Evolutionary conservation across 2,797 vertebrate species (phyloP), one percentile per base, ranked within the genome.

Genomic region (Enteromius paludinosus): DNA sequence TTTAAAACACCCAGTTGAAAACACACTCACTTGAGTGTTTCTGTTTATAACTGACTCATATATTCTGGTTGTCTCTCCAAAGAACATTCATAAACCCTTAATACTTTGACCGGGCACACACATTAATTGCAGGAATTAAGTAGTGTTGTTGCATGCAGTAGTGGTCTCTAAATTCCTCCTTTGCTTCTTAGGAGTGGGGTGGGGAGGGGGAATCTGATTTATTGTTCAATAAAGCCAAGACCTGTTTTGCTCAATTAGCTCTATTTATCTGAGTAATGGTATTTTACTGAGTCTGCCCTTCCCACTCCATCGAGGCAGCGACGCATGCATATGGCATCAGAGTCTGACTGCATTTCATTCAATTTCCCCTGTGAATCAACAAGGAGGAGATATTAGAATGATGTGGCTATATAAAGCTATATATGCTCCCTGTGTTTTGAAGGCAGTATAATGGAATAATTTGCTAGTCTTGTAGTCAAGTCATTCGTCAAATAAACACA

Each of bases 231-330:
- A 87, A 89, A 30, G 71, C 54, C 66, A 30, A 69, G 84, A 78
- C 66, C 77, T 76, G 78, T 84, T 90, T 89, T 88, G 84, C 85
- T 87, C 84, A 90, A 89, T 89, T 89, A 90, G 85, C 82, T 90
- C 62, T 84, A 83, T 87, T 90, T 82, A 89, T 89, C 78, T 83
- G 75, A 88, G 84, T 88, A 87, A 86, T 87, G 86, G 84, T 84
- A 72, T 91, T 88, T 87, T 76, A 83, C 64, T 45, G 25, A 35
- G 72, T 72, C 85, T 79, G 82, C 20, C 79, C 81, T 87, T 71
- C 49, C 79, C 64, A 38, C 72, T 86, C 72, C 33, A 41, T 87
- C 45, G 35, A 78, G 68, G 84, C 81, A 79, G 62, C 80, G 66
- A 78, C 64, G 30, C 85, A 72, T 86, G 70, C 30, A 74, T 84